Evolutionary conservation across 2,888 invertebrate species (phyloP).

Genomic region (Allygus modestus): DNA sequence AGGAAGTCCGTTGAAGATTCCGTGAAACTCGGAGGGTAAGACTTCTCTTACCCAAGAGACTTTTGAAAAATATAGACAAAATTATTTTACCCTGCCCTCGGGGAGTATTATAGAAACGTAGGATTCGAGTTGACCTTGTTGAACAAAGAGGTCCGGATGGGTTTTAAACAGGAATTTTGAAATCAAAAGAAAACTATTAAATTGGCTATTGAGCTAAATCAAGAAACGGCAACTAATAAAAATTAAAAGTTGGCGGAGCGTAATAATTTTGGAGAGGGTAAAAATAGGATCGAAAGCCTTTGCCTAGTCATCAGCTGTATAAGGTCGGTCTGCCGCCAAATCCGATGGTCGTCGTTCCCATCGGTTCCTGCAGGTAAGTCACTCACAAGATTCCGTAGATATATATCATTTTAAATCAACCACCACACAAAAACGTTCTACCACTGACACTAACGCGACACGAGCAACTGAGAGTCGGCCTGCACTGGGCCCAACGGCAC

Average conservation of each 20-base stretch:
- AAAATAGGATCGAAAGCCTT: constrained; percentile 58
- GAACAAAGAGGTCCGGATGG: background rate
- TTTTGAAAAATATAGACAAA: background rate
- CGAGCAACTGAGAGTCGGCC: constrained; percentile 51
- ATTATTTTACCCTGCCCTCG: background rate
- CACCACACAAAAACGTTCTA: constrained; percentile 63
- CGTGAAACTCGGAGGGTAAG: background rate
- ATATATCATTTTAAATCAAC: constrained; percentile 49
- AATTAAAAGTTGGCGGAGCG: constrained; percentile 6
- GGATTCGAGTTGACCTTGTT: background rate
- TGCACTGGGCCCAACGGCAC: constrained; percentile 62
- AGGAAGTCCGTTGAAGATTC: constrained; percentile 30
- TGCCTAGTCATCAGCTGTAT: constrained; percentile 61
- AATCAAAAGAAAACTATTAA: background rate
- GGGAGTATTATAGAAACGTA: background rate
- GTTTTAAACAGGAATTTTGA: background rate
- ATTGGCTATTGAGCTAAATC: background rate
- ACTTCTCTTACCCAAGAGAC: background rate
- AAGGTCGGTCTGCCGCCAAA: constrained; percentile 28
- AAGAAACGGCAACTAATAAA: constrained; percentile 5
- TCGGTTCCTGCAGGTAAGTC: constrained; percentile 35
- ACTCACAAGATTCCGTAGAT: constrained; percentile 15
- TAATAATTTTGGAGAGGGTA: constrained; percentile 57
- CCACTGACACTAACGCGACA: constrained; percentile 60
- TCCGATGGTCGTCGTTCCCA: constrained; percentile 18